Base-by-base conservation (phyloP, 2,888 invertebrate species). In the Augochlorella aurata region DNA sequence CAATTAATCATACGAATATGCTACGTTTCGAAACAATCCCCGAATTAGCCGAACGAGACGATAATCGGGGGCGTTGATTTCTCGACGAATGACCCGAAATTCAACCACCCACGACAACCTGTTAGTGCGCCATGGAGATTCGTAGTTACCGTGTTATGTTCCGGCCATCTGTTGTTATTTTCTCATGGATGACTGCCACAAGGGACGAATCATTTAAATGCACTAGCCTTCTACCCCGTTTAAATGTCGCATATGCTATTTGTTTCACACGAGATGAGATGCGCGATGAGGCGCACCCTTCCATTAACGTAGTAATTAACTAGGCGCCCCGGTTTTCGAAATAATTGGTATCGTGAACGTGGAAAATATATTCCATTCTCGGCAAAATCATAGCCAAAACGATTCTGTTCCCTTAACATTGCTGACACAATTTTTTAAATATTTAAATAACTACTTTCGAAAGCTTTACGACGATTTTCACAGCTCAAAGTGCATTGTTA, bases 171-270 rank as follows among this genome's bases (percentile, higher is more conserved):
- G 93, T 81, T 88, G 88, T 86, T 79, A 92, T 63, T 92, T 93
- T 93, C 93, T 92, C 93, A 93, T 93, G 92, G 90, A 86, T 87
- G 87, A 88, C 47, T 67, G 68, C 85, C 81, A 76, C 77, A 76
- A 80, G 84, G 89, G 85, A 84, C 82, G 89, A 87, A 85, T 90
- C 89, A 87, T 88, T 92, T 89, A 88, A 89, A 90, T 82, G 86
- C 79, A 84, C 84, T 69, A 65, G 77, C 69, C 79, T 5, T 79
- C 79, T 77, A 77, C 79, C 83, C 85, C 82, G 82, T 90, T 92
- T 90, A 91, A 91, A 90, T 88, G 86, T 90, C 92, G 91, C 91
- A 92, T 93, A 92, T 93, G 93, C 89, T 87, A 87, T 90, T 91
- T 91, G 84, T 92, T 93, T 93, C 92, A 92, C 93, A 92, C 91